Evolutionary conservation across 2,888 invertebrate genomes (phyloP), one percentile per base, ranked within the genome.

Genomic region (Eupeodes luniger): DNA sequence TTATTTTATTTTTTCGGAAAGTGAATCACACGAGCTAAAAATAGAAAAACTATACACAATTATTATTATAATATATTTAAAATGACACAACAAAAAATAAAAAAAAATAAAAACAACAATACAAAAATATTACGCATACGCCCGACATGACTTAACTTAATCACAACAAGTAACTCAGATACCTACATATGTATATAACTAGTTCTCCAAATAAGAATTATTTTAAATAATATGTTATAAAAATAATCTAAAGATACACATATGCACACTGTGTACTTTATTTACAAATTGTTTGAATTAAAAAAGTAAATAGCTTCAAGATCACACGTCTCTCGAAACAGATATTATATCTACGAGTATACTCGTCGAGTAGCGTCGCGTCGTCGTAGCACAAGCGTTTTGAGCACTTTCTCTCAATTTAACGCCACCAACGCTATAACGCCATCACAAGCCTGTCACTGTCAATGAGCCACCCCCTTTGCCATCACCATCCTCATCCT

Each of bases 381-480:
- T 19, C 19, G 19, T 87, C 36, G 40, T 40, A 80, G 83, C 83
- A 59, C 61, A 66, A 77, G 19, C 55, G 66, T 76, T 27, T 64
- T 64, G 80, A 83, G 77, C 83, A 83, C 70, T 87, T 76, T 55
- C 76, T 81, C 83, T 87, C 77, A 87, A 84, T 87, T 72, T 84
- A 72, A 83, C 83, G 87, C 83, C 79, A 75, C 47, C 81, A 61
- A 66, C 55, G 61, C 34, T 16, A 47, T n/a, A 59, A 57, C 27
- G 19, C 69, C 80, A n/a, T 47, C 69, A 44, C 61, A 67, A 44
- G n/a, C 67, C 19, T 27, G 49, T 55, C 16, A 51, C 27, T 27
- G n/a, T n/a, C 81, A 59, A 61, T 40, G 27, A 3, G 40, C 40
- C 40, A 40, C 40, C 40, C 55, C 19, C 40, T 40, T 53, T 40